Evolutionary conservation across 35 echinoderm and acorn worm genomes (phyloP).

Genomic region (Diadema setosum): DNA sequence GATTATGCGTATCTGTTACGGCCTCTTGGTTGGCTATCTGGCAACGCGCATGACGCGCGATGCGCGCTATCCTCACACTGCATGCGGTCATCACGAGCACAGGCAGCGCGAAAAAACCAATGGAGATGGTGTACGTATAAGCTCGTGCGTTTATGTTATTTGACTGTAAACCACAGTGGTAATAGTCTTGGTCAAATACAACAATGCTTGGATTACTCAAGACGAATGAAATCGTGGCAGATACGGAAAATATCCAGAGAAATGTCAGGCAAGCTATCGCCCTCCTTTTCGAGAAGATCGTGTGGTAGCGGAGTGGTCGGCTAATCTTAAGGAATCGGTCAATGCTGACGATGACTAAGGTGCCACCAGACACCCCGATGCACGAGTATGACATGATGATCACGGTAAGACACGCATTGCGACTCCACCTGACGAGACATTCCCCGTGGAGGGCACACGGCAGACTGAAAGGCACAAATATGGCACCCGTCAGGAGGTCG

Average conservation of each 20-base stretch:
- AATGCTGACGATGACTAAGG: not conserved
- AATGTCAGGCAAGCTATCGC: not conserved
- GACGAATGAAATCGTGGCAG: not conserved
- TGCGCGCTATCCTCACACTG: not conserved
- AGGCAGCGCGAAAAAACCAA: not conserved
- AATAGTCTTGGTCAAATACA: not conserved
- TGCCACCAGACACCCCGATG: not conserved
- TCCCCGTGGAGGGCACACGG: slow-evolving; percentile 2
- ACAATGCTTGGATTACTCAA: not conserved
- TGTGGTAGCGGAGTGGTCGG: not conserved
- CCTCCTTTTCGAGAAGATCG: not conserved
- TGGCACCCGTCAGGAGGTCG: not conserved
- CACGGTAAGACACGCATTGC: not conserved
- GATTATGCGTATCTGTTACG: not conserved
- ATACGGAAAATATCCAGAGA: not conserved
- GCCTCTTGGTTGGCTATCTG: not conserved
- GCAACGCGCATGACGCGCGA: not conserved
- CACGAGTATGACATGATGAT: not conserved
- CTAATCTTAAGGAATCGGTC: not conserved
- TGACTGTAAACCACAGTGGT: not conserved
- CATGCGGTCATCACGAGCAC: not conserved
- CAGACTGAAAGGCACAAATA: not conserved
- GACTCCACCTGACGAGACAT: not conserved
- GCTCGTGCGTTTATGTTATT: not conserved
- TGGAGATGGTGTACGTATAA: not conserved